Conservation (phyloP, 2,888 invertebrate genomes). For the Drosophila ezoana region DNA sequence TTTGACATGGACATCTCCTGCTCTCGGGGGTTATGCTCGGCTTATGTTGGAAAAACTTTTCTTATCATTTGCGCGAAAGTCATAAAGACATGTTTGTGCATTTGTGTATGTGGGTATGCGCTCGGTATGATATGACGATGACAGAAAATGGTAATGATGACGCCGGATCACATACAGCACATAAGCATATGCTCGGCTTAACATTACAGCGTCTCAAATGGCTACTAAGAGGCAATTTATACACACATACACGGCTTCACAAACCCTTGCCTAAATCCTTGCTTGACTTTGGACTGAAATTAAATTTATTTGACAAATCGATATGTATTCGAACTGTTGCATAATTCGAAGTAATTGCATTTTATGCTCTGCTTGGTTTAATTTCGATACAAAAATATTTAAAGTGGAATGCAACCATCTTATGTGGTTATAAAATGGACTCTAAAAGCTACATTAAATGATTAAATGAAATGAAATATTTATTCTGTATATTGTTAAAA, state of each 20-base stretch:
- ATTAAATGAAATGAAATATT: no score
- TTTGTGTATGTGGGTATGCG: conserved; percentile 22
- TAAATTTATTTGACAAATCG: not conserved
- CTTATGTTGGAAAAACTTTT: conserved; percentile 62
- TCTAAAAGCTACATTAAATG: no score
- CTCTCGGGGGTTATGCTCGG: conserved; percentile 19
- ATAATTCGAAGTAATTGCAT: conserved; percentile 24
- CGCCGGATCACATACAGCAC: conserved; percentile 40
- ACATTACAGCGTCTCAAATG: conserved; percentile 44
- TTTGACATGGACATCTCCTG: conserved; percentile 65
- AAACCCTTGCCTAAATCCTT: conserved; percentile 17
- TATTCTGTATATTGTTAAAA: no score
- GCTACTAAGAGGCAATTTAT: conserved; percentile 47
- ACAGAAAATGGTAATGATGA: conserved; percentile 73
- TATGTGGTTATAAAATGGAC: no score
- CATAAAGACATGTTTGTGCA: conserved; percentile 61
- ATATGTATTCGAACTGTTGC: conserved; percentile 4
- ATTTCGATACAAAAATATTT: not conserved
- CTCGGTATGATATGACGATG: conserved; percentile 55
- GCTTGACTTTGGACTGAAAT: conserved; percentile 22
- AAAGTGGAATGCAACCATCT: not conserved
- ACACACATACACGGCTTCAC: conserved; percentile 8
- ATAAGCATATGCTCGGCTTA: conserved; percentile 63
- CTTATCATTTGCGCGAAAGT: conserved; percentile 74
- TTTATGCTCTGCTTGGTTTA: not conserved